Base-by-base conservation (phyloP, 1,140 invertebrate species). In the Meteorus sp. region DNA sequence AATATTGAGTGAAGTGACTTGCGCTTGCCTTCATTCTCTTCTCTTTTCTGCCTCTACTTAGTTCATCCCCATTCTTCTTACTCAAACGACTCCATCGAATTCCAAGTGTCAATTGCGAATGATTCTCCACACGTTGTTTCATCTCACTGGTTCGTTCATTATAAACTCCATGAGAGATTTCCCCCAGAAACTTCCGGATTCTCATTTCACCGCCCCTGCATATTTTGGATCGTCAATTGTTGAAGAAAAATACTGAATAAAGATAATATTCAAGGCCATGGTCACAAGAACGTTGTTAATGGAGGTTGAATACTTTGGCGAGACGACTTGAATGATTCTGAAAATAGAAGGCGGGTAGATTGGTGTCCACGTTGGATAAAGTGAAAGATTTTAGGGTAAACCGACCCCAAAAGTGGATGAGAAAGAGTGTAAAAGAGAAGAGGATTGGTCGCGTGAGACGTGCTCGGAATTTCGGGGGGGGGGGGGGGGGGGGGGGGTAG, bases 81-180 rank as follows among this genome's bases (percentile, higher is more conserved):
- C n/a, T n/a, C n/a, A n/a, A n/a, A n/a, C n/a, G 69, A 69, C 73
- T 77, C 74, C 69, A 78, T 80, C 78, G 73, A 80, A 80, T 78
- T 78, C 77, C 76, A 77, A 72, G 77, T 78, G 76, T 75, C 78
- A 79, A 80, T 80, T 79, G 77, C 75, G 73, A 72, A 71, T 73
- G 71, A 44, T 73, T 76, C 68, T 75, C 72, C 73, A 71, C 72
- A 71, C 67, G 74, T 72, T 69, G 66, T 67, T 69, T 68, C 66
- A 50, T 31, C 15, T 45, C 19, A 20, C 8, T 25, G n/a, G 13
- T 23, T n/a, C n/a, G n/a, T n/a, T n/a, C n/a, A n/a, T n/a, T n/a
- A n/a, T n/a, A n/a, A n/a, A n/a, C n/a, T n/a, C n/a, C n/a, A n/a
- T n/a, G n/a, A n/a, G n/a, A n/a, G n/a, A n/a, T n/a, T n/a, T n/a